These are phyloP conservation scores for Graptemys geographica DNA, from an alignment of 2,797 vertebrate genomes.

Conservation along the genomic window DNA sequence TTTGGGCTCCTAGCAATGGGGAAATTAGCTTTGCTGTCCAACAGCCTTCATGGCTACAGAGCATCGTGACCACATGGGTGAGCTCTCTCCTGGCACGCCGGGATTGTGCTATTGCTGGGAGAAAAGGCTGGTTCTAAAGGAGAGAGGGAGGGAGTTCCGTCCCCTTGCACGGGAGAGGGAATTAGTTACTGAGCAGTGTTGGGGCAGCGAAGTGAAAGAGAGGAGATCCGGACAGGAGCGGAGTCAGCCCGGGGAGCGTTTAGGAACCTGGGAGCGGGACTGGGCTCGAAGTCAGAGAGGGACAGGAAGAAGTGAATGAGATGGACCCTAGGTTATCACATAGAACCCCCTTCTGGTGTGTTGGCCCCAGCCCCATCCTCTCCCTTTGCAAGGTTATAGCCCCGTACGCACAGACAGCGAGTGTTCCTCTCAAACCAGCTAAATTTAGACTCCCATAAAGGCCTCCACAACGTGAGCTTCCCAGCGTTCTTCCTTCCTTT, in stretches of 20 bases:
- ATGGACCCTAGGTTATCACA: fast-evolving
- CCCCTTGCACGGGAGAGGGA: background rate
- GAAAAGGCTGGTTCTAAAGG: background rate
- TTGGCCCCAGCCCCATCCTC: background rate
- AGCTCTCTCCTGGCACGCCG: too few relatives aligned
- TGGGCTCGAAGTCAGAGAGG: background rate
- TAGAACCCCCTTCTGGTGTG: fast-evolving
- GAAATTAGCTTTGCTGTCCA: fast-evolving
- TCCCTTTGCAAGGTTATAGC: background rate
- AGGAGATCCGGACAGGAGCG: background rate
- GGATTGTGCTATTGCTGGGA: too few relatives aligned
- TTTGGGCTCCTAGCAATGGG: fast-evolving
- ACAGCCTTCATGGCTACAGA: background rate
- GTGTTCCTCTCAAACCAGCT: background rate
- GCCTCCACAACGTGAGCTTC: background rate
- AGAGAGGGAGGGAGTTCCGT: background rate
- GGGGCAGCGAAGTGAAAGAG: background rate
- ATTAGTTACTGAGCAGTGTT: background rate
- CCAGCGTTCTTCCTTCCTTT: fast-evolving
- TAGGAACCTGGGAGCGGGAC: background rate
- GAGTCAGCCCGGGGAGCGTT: background rate
- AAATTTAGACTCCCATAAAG: background rate
- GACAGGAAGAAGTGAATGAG: fast-evolving
- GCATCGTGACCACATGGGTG: fast-evolving
- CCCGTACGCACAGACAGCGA: fast-evolving